Evolutionary conservation across 2,888 invertebrate genomes (phyloP).

Genomic region (Mythimna pallens): DNA sequence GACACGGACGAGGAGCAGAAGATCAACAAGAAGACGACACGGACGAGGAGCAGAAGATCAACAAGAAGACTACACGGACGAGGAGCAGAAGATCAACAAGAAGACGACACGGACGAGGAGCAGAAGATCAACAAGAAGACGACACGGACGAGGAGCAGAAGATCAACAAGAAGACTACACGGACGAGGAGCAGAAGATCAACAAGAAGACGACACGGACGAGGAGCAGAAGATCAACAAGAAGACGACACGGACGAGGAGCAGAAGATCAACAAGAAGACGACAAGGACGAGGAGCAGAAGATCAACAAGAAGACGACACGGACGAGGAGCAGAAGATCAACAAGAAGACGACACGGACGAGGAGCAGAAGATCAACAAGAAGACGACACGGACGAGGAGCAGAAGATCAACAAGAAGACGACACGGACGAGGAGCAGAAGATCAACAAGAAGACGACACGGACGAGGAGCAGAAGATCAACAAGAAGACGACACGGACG

Average conservation of each 20-base stretch:
- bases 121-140: constrained; percentile 7
- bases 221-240: not conserved
- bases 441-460: constrained; percentile 25
- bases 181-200: constrained; percentile 11
- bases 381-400: constrained; percentile 14
- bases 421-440: constrained; percentile 1
- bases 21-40: not conserved
- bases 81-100: constrained; percentile 21
- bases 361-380: constrained; percentile 9
- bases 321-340: constrained; percentile 34
- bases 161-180: constrained; percentile 16
- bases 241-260: constrained; percentile 10
- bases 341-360: constrained; percentile 36
- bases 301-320: constrained; percentile 6
- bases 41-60: constrained; percentile 10
- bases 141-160: constrained; percentile 9
- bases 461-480: constrained; percentile 29
- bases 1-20: not conserved
- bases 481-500: constrained; percentile 29
- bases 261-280: constrained; percentile 40
- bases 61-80: not conserved
- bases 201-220: constrained; percentile 7
- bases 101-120: constrained; percentile 38
- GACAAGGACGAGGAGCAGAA: constrained; percentile 34
- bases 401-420: constrained; percentile 3